Conservation (phyloP, 2,113 vertebrate species). For the Hippocampus guttulatus region DNA sequence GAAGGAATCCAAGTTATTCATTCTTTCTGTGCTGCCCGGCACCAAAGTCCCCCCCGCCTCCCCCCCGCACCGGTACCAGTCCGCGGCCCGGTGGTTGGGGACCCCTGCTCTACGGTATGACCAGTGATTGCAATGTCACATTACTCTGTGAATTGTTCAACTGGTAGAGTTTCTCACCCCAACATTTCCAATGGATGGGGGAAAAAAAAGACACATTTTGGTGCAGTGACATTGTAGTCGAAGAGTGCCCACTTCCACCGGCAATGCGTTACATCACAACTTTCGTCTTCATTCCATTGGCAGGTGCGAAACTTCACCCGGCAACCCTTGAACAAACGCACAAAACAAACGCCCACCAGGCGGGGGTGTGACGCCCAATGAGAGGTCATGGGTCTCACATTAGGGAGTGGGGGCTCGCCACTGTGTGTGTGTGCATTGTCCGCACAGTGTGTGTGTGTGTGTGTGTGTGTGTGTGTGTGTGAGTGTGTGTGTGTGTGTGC, state of each 20-base stretch:
- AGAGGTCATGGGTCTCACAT: slow-evolving; percentile 50
- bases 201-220: neutral
- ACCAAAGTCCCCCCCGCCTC: too few relatives aligned
- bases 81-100: too few relatives aligned
- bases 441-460: neutral
- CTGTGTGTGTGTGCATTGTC: slow-evolving; percentile 8
- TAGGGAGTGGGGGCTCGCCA: slow-evolving; percentile 18
- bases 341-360: slow-evolving; percentile 15
- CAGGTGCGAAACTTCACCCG: slow-evolving; percentile 27
- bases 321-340: slow-evolving; percentile 40
- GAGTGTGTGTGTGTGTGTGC: neutral
- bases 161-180: neutral
- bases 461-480: neutral
- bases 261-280: neutral
- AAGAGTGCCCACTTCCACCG: neutral
- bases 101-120: too few relatives aligned
- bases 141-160: too few relatives aligned
- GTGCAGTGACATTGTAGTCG: neutral
- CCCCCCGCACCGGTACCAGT: too few relatives aligned
- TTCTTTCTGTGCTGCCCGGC: too few relatives aligned
- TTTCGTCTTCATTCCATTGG: slow-evolving; percentile 42
- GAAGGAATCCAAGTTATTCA: too few relatives aligned
- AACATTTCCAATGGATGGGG: neutral
- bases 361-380: slow-evolving; percentile 5
- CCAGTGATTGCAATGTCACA: too few relatives aligned